Base-by-base conservation (phyloP, 2,888 invertebrate genomes). In the Cephonodes hylas region DNA sequence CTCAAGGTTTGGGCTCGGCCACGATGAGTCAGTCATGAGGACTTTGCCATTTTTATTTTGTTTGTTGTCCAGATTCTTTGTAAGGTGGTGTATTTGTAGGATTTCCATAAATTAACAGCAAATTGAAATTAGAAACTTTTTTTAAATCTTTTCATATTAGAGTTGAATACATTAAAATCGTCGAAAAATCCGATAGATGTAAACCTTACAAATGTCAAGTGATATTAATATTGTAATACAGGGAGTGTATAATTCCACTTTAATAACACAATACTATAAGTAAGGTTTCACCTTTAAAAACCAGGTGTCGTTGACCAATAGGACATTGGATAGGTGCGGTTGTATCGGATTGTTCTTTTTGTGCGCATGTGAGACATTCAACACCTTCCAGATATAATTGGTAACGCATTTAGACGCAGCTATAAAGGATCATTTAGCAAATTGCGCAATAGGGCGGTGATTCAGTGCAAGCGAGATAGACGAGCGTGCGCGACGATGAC, bases 401-500 rank as follows among this genome's bases (percentile, higher is more conserved):
- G 23, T 48, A 48, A 38, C 42, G n/a, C 38, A 48, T 48, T 46
- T 59, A 48, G 34, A 22, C 38, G 18, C 38, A 42, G 45, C 46
- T 53, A 6, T n/a, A 72, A 70, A 66, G 65, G 65, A 69, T 66
- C 60, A 66, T 66, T 68, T 66, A 62, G 66, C 65, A 68, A 67
- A 76, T 82, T 81, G 76, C 77, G 75, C 79, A 83, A 83, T 69
- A 63, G 68, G 72, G 68, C 78, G 80, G 79, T 81, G 80, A 81
- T 73, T 80, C 77, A 80, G 75, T 73, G 67, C 69, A 68, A 69
- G 65, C 69, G 69, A 64, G 67, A 69, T 63, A 69, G 69, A 66
- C 67, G 67, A 67, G 68, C 72, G 72, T 69, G 72, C 67, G 76
- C 79, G 86, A 69, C 88, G 86, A 77, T 86, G 89, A 88, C 89